These are phyloP conservation scores for Morelia viridis DNA, from an alignment of 2,797 vertebrate genomes.

Conservation along the genomic window DNA sequence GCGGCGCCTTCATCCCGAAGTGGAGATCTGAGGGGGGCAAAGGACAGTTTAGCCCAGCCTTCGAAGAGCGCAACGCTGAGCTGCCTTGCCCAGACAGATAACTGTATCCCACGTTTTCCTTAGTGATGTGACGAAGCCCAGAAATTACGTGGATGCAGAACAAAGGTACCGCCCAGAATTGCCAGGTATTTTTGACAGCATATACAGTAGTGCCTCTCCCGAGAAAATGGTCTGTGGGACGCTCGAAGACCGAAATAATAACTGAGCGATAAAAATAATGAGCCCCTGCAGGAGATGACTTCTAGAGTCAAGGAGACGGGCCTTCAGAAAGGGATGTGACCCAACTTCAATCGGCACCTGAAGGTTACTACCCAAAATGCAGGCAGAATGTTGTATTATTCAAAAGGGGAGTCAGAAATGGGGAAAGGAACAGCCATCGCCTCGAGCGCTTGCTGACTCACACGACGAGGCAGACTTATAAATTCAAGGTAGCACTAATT, in stretches of 20 bases:
- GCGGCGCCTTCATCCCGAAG: not conserved
- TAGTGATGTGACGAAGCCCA: not conserved
- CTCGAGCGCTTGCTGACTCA: fast-evolving
- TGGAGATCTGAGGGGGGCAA: too few relatives aligned
- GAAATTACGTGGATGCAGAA: not conserved
- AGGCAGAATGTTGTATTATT: slow-evolving; percentile 2
- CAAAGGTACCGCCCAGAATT: not conserved
- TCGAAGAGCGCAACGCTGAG: not conserved
- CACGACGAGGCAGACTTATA: not conserved
- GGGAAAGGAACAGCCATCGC: not conserved
- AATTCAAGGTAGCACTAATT: not conserved
- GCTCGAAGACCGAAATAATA: slow-evolving; percentile 21
- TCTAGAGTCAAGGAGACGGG: slow-evolving; percentile 17
- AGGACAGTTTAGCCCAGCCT: not conserved
- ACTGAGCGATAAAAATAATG: slow-evolving; percentile 28
- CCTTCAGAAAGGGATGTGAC: not conserved
- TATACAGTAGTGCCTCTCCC: not conserved
- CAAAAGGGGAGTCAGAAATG: slow-evolving; percentile 21
- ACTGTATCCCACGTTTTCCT: not conserved
- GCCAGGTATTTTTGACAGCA: not conserved
- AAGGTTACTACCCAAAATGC: slow-evolving; percentile 25
- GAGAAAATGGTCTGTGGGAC: slow-evolving; percentile 10
- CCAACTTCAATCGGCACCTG: slow-evolving; percentile 17
- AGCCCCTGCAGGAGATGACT: not conserved
- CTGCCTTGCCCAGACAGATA: not conserved